A percentile compares a stretch with the other conserved stretches of the same genome.
phyloP scores from a whole-genome alignment of 2,113 vertebrate genomes.

The Pterocles burchelli region DNA sequence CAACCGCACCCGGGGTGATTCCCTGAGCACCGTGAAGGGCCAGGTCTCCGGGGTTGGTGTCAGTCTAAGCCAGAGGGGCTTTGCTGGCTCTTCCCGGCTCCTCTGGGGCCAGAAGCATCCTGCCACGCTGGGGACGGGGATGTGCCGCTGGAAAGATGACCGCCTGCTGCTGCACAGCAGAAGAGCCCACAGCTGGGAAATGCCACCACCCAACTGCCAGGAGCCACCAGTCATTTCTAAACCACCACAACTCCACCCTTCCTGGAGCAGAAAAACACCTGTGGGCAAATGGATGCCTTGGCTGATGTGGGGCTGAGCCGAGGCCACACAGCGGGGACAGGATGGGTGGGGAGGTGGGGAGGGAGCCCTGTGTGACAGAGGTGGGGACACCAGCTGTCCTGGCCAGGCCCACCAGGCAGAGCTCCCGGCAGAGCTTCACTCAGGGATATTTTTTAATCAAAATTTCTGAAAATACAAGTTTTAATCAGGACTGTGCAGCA shows the following conservation, averaged over 20 bases:
- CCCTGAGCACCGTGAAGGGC: neutral
- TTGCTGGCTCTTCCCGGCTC: neutral
- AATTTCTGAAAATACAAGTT: neutral
- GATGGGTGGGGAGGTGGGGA: neutral
- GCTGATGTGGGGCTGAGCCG: neutral
- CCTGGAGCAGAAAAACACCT: slow-evolving; percentile 56
- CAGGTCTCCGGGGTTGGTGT: neutral
- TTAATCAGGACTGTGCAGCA: slow-evolving; percentile 8
- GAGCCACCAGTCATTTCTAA: neutral
- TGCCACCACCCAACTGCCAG: neutral
- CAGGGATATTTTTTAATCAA: neutral
- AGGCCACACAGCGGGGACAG: neutral
- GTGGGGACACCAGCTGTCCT: neutral
- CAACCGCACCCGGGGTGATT: neutral
- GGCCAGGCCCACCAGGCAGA: neutral
- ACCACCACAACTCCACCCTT: slow-evolving; percentile 41
- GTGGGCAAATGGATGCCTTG: neutral
- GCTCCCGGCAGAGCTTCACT: neutral
- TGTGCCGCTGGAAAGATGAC: neutral
- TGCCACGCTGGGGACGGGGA: neutral
- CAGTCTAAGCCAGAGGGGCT: neutral
- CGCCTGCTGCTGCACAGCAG: neutral
- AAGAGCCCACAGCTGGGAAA: neutral
- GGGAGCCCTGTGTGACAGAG: no score
- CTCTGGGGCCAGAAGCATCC: neutral